Evolutionary conservation across 2,113 vertebrate genomes (phyloP).

Genomic region (Hystrix cristata): DNA sequence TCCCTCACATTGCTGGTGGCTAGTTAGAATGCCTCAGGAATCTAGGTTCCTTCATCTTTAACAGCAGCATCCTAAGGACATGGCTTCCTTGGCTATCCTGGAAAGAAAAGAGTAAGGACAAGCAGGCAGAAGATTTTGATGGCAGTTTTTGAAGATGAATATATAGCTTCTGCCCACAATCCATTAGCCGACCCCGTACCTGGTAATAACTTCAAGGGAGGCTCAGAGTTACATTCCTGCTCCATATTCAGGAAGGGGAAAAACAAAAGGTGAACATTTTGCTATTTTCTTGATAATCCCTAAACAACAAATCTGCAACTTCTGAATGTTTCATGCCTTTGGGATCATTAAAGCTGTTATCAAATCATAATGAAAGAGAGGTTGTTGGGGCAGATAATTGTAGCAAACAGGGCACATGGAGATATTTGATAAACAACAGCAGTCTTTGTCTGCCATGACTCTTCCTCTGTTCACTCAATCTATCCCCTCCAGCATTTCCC

Average conservation of each 20-base stretch:
- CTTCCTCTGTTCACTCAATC: not conserved
- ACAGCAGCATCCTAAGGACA: not conserved
- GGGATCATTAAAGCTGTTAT: not conserved
- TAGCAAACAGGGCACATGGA: not conserved
- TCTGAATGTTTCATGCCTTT: not conserved
- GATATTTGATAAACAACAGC: not conserved
- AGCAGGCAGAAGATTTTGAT: not conserved
- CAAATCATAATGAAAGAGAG: not conserved
- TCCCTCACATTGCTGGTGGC: not conserved
- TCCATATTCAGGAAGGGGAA: not conserved
- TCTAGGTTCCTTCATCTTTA: not conserved
- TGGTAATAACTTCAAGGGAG: not conserved
- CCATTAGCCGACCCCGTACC: not conserved
- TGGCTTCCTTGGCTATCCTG: not conserved
- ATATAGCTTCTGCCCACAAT: not conserved
- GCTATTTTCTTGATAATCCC: not conserved
- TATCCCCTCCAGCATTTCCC: not conserved
- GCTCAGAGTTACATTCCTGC: not conserved
- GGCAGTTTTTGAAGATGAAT: not conserved
- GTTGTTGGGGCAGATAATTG: not conserved
- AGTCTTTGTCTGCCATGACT: not conserved
- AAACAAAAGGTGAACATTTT: not conserved
- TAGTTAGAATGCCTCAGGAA: not conserved
- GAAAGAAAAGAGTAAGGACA: not conserved
- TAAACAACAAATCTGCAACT: not conserved